Conservation (phyloP, 2,113 vertebrate genomes). For the Sinocyclocheilus grahami region DNA sequence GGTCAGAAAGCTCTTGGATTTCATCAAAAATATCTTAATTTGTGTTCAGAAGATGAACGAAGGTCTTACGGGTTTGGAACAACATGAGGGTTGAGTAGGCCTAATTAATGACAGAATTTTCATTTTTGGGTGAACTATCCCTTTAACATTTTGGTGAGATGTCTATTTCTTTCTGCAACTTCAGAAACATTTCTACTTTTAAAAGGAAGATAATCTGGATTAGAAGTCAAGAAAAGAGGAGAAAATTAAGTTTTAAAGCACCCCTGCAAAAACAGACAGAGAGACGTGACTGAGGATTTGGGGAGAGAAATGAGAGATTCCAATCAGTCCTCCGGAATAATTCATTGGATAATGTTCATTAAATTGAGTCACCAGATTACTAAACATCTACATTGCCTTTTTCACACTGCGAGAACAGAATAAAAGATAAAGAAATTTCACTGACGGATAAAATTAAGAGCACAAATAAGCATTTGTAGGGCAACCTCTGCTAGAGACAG, state of each 20-base stretch:
- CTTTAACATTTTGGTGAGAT: background rate
- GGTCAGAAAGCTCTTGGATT: too few relatives aligned
- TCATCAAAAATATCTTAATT: too few relatives aligned
- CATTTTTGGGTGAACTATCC: too few relatives aligned
- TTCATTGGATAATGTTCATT: background rate
- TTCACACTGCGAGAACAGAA: background rate
- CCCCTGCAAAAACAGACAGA: background rate
- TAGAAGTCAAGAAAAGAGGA: background rate
- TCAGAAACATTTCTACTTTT: background rate
- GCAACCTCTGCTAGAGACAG: background rate
- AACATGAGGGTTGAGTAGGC: too few relatives aligned
- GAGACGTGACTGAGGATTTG: background rate
- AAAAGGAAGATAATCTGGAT: background rate
- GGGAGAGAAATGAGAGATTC: background rate
- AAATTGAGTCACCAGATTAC: background rate
- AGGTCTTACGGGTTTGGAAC: too few relatives aligned
- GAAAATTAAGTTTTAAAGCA: background rate
- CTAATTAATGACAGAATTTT: too few relatives aligned
- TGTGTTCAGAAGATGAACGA: too few relatives aligned
- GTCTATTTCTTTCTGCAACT: background rate
- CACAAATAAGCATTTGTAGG: background rate
- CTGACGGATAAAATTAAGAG: background rate
- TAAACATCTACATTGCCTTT: background rate
- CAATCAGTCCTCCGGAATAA: background rate
- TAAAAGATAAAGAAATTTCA: background rate